Evolutionary conservation across 2,797 vertebrate species (phyloP).

Genomic region (Diglossa cyanea): DNA sequence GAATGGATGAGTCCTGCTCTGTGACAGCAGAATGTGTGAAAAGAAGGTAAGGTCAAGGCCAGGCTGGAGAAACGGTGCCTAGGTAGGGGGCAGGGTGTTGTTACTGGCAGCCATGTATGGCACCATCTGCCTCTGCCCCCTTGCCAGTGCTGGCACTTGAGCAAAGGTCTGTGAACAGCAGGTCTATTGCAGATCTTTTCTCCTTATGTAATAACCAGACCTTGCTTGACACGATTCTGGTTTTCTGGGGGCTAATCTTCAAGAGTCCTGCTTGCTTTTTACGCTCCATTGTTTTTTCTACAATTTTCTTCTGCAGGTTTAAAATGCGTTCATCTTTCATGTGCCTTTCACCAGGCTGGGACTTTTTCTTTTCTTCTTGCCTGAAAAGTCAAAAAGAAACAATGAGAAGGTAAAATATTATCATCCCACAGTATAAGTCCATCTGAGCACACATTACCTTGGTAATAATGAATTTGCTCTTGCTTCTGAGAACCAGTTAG

Average conservation of each 20-base stretch:
- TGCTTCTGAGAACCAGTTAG: neutral
- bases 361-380: constrained; percentile 77
- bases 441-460: neutral
- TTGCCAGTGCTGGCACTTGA: constrained; percentile 18
- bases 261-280: constrained; percentile 67
- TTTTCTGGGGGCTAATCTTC: constrained; percentile 45
- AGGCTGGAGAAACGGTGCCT: neutral
- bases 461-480: neutral
- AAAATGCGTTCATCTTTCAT: constrained; percentile 73
- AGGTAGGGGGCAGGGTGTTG: neutral
- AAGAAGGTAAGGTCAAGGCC: constrained; percentile 28
- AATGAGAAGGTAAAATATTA: neutral
- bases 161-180: constrained; percentile 28
- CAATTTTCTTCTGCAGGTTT: constrained; percentile 78
- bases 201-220: constrained; percentile 27
- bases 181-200: neutral
- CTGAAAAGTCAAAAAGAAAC: constrained; percentile 62
- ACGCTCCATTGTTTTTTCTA: constrained; percentile 75
- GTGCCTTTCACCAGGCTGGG: constrained; percentile 23
- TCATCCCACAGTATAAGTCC: neutral
- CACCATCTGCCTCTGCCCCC: constrained; percentile 45
- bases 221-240: constrained; percentile 27
- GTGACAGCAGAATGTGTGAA: neutral
- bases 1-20: neutral
- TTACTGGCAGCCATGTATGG: neutral